Conservation (phyloP, 2,113 vertebrate genomes). For the Athene cunicularia region DNA sequence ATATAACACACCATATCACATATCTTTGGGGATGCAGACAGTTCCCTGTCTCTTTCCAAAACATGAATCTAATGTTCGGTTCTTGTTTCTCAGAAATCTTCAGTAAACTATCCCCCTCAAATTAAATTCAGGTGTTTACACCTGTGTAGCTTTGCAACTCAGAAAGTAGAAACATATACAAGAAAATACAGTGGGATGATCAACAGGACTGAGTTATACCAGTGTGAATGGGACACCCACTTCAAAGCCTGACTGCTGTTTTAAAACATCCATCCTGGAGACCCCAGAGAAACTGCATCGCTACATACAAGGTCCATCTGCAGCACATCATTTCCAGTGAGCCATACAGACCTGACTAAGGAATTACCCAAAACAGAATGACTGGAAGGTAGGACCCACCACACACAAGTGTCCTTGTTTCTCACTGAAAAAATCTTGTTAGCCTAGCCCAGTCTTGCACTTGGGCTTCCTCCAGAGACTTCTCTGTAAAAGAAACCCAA, state of each 20-base stretch:
- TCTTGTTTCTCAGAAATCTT: neutral
- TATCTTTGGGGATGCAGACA: neutral
- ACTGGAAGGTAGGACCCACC: neutral
- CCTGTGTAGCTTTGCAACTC: neutral
- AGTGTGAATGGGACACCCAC: neutral
- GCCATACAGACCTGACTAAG: neutral
- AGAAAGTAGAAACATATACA: neutral
- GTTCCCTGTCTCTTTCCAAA: neutral
- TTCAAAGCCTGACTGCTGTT: neutral
- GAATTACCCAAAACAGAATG: neutral
- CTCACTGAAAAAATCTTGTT: neutral
- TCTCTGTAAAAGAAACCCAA: slow-evolving; percentile 52
- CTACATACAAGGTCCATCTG: neutral
- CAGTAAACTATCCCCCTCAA: neutral
- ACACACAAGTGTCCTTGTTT: neutral
- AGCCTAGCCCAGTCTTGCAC: slow-evolving; percentile 9
- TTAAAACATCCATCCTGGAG: neutral
- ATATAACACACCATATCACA: neutral
- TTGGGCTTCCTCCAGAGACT: slow-evolving; percentile 48
- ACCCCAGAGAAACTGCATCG: neutral
- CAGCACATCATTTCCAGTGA: neutral
- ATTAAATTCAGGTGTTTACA: neutral
- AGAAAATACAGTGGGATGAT: neutral
- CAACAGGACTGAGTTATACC: neutral
- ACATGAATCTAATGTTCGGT: neutral